Conservation (phyloP, 2,113 vertebrate species). For the Helogale parvula region DNA sequence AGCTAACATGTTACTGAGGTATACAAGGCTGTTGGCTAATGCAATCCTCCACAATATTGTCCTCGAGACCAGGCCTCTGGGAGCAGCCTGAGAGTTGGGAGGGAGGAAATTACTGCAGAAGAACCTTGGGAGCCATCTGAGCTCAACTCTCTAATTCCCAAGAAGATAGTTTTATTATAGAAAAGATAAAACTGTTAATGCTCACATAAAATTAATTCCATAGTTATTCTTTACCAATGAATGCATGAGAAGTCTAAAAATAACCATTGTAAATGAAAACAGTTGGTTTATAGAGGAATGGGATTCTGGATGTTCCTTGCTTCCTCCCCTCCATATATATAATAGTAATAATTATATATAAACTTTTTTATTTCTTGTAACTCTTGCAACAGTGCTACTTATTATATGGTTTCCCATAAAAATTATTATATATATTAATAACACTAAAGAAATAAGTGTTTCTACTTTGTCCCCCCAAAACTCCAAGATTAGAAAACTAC, state of each 20-base stretch:
- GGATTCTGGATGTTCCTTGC: not conserved
- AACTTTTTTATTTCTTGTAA: not conserved
- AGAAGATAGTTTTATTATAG: slow-evolving; percentile 44
- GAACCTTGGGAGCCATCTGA: not conserved
- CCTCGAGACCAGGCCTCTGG: not conserved
- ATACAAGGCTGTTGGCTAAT: not conserved
- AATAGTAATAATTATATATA: too few species aligned
- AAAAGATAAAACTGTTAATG: slow-evolving; percentile 58
- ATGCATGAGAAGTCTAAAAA: slow-evolving; percentile 58
- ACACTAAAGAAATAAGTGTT: slow-evolving; percentile 36
- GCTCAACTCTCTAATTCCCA: not conserved
- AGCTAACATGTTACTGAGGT: not conserved
- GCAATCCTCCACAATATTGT: not conserved
- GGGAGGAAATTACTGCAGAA: not conserved
- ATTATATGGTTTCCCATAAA: slow-evolving; percentile 17
- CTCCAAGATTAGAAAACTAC: slow-evolving; percentile 50
- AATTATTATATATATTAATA: slow-evolving; percentile 51
- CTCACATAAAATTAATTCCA: slow-evolving; percentile 57
- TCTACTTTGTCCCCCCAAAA: not conserved
- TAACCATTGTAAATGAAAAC: slow-evolving; percentile 59
- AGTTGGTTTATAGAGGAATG: slow-evolving; percentile 55
- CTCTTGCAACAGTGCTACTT: not conserved
- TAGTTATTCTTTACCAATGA: slow-evolving; percentile 49
- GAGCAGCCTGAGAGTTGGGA: not conserved
- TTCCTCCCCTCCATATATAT: not conserved